Percentiles rank a stretch among this genome's conserved stretches.
Conservation (phyloP, 2,888 invertebrate species). For the Lissonota sp. region DNA sequence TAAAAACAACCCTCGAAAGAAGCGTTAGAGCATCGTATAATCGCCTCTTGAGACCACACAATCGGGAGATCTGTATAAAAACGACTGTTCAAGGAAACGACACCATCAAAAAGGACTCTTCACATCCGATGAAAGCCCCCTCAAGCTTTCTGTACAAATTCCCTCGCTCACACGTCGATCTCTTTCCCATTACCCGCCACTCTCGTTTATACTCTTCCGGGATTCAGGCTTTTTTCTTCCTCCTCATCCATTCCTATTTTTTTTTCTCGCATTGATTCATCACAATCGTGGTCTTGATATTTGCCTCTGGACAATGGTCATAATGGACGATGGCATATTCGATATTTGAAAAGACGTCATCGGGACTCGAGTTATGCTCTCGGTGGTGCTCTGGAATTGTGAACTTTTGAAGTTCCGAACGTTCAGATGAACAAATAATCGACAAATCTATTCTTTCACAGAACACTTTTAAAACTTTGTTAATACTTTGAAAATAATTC, state of each 20-base stretch:
- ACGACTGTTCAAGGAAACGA: conserved; percentile 21
- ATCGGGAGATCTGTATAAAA: conserved; percentile 19
- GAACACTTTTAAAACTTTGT: too few species aligned
- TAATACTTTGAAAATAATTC: too few species aligned
- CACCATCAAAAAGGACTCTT: conserved; percentile 29
- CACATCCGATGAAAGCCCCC: conserved; percentile 13
- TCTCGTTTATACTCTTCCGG: conserved; percentile 28
- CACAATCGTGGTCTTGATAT: conserved; percentile 32
- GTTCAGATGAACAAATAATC: too few species aligned
- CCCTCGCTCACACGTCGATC: conserved; percentile 36
- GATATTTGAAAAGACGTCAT: conserved; percentile 20
- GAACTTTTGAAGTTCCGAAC: too few species aligned
- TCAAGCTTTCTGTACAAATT: conserved; percentile 48
- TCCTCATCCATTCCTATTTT: conserved; percentile 26
- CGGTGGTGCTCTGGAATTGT: neutral
- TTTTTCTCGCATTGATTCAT: conserved; percentile 40
- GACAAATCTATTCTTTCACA: too few species aligned
- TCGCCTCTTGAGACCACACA: conserved; percentile 49
- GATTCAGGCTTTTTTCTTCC: conserved; percentile 23
- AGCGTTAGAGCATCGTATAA: conserved; percentile 29
- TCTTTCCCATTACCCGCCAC: conserved; percentile 32
- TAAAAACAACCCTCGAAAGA: conserved; percentile 39
- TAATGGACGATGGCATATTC: conserved; percentile 10
- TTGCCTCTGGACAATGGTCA: conserved; percentile 31
- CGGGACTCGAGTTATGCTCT: conserved; percentile 27